These are phyloP conservation scores for Hydrochoerus hydrochaeris DNA, from an alignment of 2,113 vertebrate genomes.

Conservation along the genomic window DNA sequence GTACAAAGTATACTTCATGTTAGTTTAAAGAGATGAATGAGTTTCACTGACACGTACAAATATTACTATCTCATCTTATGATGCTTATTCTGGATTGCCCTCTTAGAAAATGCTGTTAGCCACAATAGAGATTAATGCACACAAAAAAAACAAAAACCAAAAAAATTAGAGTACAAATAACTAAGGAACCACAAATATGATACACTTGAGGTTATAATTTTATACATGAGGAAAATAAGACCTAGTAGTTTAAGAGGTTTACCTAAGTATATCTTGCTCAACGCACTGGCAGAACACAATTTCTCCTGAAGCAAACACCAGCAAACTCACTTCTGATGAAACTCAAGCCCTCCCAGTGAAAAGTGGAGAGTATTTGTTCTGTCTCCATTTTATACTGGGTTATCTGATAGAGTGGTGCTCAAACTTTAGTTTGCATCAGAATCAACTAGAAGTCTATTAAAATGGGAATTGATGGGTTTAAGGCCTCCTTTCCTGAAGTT, in stretches of 20 bases:
- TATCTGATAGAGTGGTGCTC: not conserved
- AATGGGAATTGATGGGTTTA: not conserved
- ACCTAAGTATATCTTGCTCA: not conserved
- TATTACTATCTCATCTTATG: not conserved
- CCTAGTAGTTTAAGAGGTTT: not conserved
- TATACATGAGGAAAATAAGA: not conserved
- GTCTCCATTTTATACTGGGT: not conserved
- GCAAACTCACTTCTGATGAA: not conserved
- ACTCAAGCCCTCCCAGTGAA: not conserved
- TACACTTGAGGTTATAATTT: slow-evolving; percentile 16
- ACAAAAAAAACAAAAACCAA: not conserved
- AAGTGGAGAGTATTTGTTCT: not conserved
- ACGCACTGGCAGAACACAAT: not conserved
- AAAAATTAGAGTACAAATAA: not conserved
- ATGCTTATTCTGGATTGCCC: not conserved
- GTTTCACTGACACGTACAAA: not conserved
- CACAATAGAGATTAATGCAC: not conserved
- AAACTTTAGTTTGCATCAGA: not conserved
- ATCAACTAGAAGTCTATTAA: not conserved
- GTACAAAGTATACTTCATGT: not conserved
- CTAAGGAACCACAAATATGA: not conserved
- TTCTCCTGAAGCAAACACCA: slow-evolving; percentile 29
- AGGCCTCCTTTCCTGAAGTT: not conserved
- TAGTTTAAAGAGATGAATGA: not conserved
- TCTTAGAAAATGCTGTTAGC: not conserved